phyloP scores from a whole-genome alignment of 2,113 vertebrate genomes.

The Cheirogaleus medius region DNA sequence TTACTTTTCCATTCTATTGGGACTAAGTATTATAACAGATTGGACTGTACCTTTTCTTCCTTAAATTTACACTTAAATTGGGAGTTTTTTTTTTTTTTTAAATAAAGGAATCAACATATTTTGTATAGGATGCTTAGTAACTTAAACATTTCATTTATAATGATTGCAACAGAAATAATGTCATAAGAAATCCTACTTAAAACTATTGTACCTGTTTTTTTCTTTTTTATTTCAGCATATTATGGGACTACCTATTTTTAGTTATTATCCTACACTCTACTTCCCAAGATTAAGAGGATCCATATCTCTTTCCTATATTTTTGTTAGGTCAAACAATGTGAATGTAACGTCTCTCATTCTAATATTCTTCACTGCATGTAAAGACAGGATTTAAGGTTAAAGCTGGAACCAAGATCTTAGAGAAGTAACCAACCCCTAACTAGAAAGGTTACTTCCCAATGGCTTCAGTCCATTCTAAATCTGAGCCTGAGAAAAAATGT shows the following conservation, averaged over 20 bases:
- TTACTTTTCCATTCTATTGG: neutral
- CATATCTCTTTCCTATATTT: neutral
- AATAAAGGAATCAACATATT: neutral
- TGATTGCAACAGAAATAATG: neutral
- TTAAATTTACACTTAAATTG: neutral
- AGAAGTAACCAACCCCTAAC: neutral
- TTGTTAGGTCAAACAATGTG: neutral
- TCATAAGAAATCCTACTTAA: neutral
- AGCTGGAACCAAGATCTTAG: neutral
- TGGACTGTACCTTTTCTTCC: neutral
- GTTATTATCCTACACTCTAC: neutral
- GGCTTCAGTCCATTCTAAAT: slow-evolving; percentile 4
- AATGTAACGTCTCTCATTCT: neutral
- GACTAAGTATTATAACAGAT: neutral
- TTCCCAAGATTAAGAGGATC: neutral
- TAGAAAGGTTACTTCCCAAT: neutral
- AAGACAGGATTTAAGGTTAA: neutral
- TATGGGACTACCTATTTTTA: neutral
- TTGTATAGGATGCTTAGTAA: slow-evolving; percentile 32
- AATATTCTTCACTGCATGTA: neutral
- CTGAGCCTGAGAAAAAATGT: neutral
- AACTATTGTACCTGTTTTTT: neutral
- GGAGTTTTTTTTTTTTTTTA: neutral
- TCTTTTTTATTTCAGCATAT: no score
- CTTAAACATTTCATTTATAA: neutral